These are phyloP conservation scores for Lasaia peninsularis DNA, from an alignment of 1,140 invertebrate species.

Conservation along the genomic window DNA sequence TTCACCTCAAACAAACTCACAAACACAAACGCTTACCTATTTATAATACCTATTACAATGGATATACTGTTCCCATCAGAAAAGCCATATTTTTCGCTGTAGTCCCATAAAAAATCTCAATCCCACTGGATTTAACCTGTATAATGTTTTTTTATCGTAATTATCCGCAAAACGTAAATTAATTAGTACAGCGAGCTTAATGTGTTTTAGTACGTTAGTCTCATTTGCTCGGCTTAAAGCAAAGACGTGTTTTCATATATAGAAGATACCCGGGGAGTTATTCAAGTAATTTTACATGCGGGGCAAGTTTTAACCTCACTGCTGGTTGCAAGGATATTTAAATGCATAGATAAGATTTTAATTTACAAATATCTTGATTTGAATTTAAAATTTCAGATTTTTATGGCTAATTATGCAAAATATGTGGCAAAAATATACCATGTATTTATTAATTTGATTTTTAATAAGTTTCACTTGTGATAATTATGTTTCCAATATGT, in stretches of 20 bases:
- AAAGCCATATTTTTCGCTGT: too few species aligned
- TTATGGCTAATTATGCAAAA: too few species aligned
- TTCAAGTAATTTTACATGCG: conserved; percentile 67
- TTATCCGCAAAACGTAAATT: conserved; percentile 52
- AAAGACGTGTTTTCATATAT: conserved; percentile 66
- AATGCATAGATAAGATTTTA: too few species aligned
- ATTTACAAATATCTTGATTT: background rate
- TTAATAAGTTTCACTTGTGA: too few species aligned
- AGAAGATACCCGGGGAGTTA: conserved; percentile 51
- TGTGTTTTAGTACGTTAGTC: conserved; percentile 37
- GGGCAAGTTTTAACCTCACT: conserved; percentile 57
- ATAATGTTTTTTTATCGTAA: conserved; percentile 48
- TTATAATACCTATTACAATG: too few species aligned
- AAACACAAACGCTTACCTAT: too few species aligned
- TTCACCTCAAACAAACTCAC: too few species aligned
- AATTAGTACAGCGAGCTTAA: conserved; percentile 57
- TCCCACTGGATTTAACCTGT: conserved; percentile 6
- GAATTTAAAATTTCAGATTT: too few species aligned
- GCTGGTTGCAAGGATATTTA: conserved; percentile 11
- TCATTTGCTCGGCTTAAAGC: conserved; percentile 62
- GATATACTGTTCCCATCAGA: too few species aligned
- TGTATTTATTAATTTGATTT: too few species aligned
- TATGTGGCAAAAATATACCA: background rate
- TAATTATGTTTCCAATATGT: too few species aligned
- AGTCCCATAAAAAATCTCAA: conserved; percentile 4